Conservation (phyloP, 2,113 vertebrate species). For the Megalops atlanticus region DNA sequence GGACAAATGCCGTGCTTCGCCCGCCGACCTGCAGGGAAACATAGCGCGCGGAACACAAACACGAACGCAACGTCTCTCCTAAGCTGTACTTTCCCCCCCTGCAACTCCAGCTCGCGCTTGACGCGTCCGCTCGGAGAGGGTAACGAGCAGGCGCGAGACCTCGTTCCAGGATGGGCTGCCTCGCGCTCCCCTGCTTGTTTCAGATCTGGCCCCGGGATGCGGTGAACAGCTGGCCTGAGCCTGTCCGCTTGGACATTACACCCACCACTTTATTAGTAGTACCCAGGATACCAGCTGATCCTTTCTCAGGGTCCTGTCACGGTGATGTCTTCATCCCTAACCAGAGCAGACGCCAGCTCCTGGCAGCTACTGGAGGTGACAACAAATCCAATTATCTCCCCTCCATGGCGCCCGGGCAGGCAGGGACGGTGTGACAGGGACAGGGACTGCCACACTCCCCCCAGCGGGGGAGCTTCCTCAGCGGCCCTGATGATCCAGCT, state of each 20-base stretch:
- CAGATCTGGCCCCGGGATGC: slow-evolving; percentile 44
- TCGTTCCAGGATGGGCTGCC: background rate
- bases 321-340: slow-evolving; percentile 99
- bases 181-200: background rate
- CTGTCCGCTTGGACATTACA: slow-evolving; percentile 89
- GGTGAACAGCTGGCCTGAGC: slow-evolving; percentile 86
- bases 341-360: slow-evolving; percentile 93
- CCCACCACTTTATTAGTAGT: slow-evolving; percentile 90
- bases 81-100: background rate
- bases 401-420: slow-evolving; percentile 84
- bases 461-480: slow-evolving; percentile 70
- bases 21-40: background rate
- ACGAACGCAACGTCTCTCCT: background rate
- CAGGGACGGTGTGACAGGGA: slow-evolving; percentile 68
- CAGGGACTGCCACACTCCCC: slow-evolving; percentile 71
- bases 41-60: background rate
- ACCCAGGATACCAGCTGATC: slow-evolving; percentile 96
- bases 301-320: slow-evolving; percentile 94
- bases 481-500: slow-evolving; percentile 35
- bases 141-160: background rate
- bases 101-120: background rate
- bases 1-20: background rate
- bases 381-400: slow-evolving; percentile 99
- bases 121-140: background rate
- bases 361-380: slow-evolving; percentile 97